Evolutionary conservation across 2,113 vertebrate genomes (phyloP), one percentile per base, ranked within the genome.

Genomic region (Rhinopomastus cyanomelas): DNA sequence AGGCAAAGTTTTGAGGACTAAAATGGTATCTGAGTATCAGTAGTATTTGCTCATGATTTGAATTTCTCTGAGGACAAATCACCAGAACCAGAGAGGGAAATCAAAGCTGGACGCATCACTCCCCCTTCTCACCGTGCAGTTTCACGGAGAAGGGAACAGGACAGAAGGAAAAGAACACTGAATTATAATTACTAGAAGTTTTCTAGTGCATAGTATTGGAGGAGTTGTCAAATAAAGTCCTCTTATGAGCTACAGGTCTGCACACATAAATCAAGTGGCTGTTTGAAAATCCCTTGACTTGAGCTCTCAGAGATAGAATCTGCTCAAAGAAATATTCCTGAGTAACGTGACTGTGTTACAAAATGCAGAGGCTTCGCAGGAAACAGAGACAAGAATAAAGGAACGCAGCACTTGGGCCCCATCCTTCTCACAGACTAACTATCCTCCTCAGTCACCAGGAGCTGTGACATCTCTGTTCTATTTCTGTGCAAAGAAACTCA

Each of bases 221-320:
- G 74, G 66, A 84, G 74, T 67, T 62, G 44, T 80, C 94, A 94
- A 93, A 95, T 90, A 93, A 94, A 96, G 86, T 96, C 90, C 86
- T 93, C 88, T 89, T 75, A 92, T 7, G 44, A 96, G 91, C 48
- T 81, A 91, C 94, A 88, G 3, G 5, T 92, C 88, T 20, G 8
- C 51, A 16, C 11, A 76, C 85, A 83, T 88, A 95, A 97, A 95
- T 96, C 91, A 96, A 95, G 90, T 1, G 34, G 57, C 77, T 88
- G 77, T 85, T 94, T 93, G 95, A 97, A 96, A 97, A 97, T 91
- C 92, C 93, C 92, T 91, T 4, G 46, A 93, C 87, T 95, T 95
- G 92, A 96, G 94, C 84, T 96, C 90, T 96, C 60, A 65, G 85
- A 96, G 96, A 95, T 17, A 87, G 88, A 92, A 88, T 93, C 95